phyloP scores from a whole-genome alignment of 2,113 vertebrate genomes.

The Grantiella picta region DNA sequence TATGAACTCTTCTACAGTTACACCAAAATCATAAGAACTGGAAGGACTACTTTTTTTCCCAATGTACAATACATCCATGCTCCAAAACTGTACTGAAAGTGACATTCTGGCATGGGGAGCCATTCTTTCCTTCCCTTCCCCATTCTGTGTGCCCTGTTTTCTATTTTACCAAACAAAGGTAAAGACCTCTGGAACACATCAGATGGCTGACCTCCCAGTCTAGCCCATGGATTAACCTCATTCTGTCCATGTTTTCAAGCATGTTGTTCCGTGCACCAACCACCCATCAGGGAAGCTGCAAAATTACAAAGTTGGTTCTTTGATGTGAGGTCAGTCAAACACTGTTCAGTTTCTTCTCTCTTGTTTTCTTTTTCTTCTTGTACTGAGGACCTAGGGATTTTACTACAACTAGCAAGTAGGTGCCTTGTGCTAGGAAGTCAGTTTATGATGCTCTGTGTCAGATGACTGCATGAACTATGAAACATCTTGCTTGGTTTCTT shows the following conservation, averaged over 20 bases:
- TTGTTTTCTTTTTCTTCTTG: not conserved
- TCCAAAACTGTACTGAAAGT: not conserved
- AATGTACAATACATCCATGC: not conserved
- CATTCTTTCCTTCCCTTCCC: not conserved
- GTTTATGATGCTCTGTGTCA: not conserved
- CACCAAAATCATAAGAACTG: not conserved
- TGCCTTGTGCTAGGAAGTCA: not conserved
- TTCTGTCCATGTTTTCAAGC: not conserved
- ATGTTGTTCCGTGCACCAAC: not conserved
- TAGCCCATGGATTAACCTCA: not conserved
- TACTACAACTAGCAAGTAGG: not conserved
- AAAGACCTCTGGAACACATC: not conserved
- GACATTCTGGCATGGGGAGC: not conserved
- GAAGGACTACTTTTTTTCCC: not conserved
- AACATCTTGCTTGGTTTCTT: not conserved
- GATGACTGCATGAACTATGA: not conserved
- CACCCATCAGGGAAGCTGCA: not conserved
- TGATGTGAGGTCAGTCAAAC: not conserved
- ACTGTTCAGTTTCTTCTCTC: not conserved
- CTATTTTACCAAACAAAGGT: not conserved
- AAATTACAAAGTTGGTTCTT: not conserved
- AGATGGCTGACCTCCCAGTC: not conserved
- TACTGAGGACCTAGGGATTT: not conserved
- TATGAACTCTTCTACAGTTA: not conserved
- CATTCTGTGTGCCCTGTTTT: not conserved